Evolutionary conservation across 2,888 invertebrate genomes (phyloP), one percentile per base, ranked within the genome.

Genomic region (Thumatha senex): DNA sequence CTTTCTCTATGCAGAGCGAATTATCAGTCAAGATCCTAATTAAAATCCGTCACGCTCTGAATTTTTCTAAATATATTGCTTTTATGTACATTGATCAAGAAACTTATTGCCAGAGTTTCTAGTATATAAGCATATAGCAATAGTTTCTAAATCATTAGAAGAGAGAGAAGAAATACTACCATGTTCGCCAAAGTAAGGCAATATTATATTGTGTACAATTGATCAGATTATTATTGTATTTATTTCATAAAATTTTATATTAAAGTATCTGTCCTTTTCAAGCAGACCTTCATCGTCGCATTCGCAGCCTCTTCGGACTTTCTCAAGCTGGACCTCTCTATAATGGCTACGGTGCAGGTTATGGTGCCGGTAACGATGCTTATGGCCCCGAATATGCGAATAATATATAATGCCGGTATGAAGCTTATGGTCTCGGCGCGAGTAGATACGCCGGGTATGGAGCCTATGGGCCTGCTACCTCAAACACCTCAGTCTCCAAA

Each of bases 71-170:
- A 11, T 11, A 39, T 15, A 15, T 39, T 24, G 18, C 18, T 5
- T 24, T 4, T 24, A 24, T 24, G 18, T 24, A 24, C 18, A 24
- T 24, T 39, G 18, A 39, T 5, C 1, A 39, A 39, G 7, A 18
- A 39, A 39, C 15, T 11, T 39, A 11, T n/a, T 15, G n/a, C n/a
- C 15, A n/a, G 15, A 18, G 18, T n/a, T 39, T 75, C 71, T 24
- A 56, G 76, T 84, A 84, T 84, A 84, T 77, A 84, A 83, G 79
- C 76, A 57, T 56, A 70, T 49, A 79, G 81, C 77, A 81, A 80
- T 80, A 70, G 71, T 44, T 55, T 51, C 51, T 61, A 65, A 65
- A 63, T 74, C 77, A 77, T 77, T 74, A 77, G 65, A 24, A 70
- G 57, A 77, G 61, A 70, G 57, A 77, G 61, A 76, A 24, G 18